Base-by-base conservation (phyloP, 2,113 vertebrate species). In the Xiphophorus hellerii region DNA sequence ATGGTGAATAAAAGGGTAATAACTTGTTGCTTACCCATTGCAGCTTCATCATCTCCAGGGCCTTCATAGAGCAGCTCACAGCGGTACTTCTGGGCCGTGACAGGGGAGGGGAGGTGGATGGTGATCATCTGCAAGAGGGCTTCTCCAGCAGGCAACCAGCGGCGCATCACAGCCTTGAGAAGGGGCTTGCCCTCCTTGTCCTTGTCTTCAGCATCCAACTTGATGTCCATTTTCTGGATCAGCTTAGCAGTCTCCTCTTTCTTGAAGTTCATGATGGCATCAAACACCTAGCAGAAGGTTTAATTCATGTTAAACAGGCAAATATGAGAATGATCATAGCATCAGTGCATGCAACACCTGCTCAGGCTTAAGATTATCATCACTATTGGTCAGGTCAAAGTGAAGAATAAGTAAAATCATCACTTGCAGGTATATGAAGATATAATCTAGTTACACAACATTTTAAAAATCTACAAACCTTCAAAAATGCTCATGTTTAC, bases 111-210 rank as follows among this genome's bases (percentile, higher is more conserved):
- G 88, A 99, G 93, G 79, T 99, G 97, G 88, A 99, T 99, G 81
- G 98, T 97, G 89, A 99, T 99, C 98, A 99, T 99, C 84, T 99
- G 97, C 20, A 99, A 94, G 71, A 98, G 91, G 0, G 97, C 98
- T 0, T 99, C 98, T 76, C 97, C 97, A 0, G 97, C 97, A 0
- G 97, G 97, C 75, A 99, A 93, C 97, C 97, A 99, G 87, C 96
- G 96, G 61, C 96, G 95, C 98, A 99, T 99, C 82, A 99, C 97
- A 0, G 97, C 97, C 95, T 99, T 98, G 78, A 99, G 93, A 78
- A 98, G 93, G 0, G 95, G 97, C 66, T 98, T 99, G 51, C 97
- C 97, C 77, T 99, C 97, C 68, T 98, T 99, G 20, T 97, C 95
- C 72, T 96, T 97, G 76, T 99, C 97, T 2, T 99, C 98, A 0